These are phyloP conservation scores for Rhyzopertha dominica DNA, from an alignment of 1,140 invertebrate species.

Conservation along the genomic window DNA sequence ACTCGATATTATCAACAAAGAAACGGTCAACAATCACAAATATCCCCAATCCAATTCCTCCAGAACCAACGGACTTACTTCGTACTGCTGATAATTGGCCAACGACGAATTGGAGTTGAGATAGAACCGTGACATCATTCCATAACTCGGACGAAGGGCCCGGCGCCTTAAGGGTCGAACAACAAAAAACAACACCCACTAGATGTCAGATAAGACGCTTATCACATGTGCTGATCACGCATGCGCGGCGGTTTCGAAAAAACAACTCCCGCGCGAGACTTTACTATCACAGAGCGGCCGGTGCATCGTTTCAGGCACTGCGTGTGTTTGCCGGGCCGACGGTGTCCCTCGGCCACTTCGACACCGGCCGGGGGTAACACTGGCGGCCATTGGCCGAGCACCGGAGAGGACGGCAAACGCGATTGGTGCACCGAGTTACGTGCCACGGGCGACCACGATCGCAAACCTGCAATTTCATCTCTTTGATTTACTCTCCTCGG, in stretches of 20 bases:
- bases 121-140: slow-evolving; percentile 45
- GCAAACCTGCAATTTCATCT: slow-evolving; percentile 41
- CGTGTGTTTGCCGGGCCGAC: slow-evolving; percentile 25
- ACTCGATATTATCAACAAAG: too few relatives aligned
- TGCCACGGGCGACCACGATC: slow-evolving; percentile 37
- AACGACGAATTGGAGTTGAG: slow-evolving; percentile 41
- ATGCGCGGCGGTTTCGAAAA: neutral
- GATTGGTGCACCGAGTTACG: slow-evolving; percentile 40
- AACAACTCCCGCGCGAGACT: neutral
- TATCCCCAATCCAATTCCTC: too few relatives aligned
- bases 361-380: slow-evolving; percentile 34
- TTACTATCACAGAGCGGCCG: slow-evolving; percentile 20
- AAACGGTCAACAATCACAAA: too few relatives aligned
- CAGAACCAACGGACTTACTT: slow-evolving; percentile 40
- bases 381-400: slow-evolving; percentile 41
- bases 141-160: slow-evolving; percentile 25
- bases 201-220: slow-evolving; percentile 1
- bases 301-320: slow-evolving; percentile 42
- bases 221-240: slow-evolving; percentile 6
- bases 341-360: neutral
- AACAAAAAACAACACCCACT: slow-evolving; percentile 10
- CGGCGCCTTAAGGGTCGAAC: too few relatives aligned
- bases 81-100: slow-evolving; percentile 44
- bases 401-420: slow-evolving; percentile 25
- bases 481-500: slow-evolving; percentile 37